Conservation (phyloP, 2,888 invertebrate genomes). For the Endotricha flammealis region DNA sequence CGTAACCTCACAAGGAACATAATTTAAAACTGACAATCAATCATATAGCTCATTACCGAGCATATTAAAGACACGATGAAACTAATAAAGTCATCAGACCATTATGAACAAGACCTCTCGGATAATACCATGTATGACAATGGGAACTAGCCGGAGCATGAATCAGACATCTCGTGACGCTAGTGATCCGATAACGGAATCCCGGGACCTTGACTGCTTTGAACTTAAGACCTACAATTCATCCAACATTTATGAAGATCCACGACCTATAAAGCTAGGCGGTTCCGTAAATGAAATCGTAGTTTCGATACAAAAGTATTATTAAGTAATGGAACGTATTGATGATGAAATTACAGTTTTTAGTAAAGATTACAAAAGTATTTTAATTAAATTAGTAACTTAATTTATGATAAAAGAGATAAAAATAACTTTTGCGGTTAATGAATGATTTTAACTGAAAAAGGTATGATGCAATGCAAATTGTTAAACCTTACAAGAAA, state of each 20-base stretch:
- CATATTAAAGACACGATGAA: not conserved
- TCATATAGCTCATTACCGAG: not conserved
- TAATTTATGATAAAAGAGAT: no score
- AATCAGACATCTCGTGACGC: slow-evolving; percentile 56
- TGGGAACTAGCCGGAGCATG: slow-evolving; percentile 29
- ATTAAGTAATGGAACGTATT: no score
- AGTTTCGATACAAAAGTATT: no score
- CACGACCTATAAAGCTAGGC: slow-evolving; percentile 5
- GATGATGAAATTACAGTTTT: no score
- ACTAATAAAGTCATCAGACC: not conserved
- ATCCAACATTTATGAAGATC: slow-evolving; percentile 4
- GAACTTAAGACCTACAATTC: slow-evolving; percentile 47
- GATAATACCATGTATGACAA: slow-evolving; percentile 14
- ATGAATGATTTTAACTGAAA: no score
- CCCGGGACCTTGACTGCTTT: slow-evolving; percentile 60
- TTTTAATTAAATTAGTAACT: no score
- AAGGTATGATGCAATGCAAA: no score
- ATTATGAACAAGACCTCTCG: slow-evolving; percentile 2
- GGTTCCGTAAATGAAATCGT: not conserved
- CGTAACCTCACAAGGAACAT: no score
- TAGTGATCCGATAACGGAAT: slow-evolving; percentile 68
- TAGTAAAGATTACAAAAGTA: no score
- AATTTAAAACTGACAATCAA: no score
- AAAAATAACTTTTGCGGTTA: no score
- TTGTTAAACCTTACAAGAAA: no score